These are phyloP conservation scores for Aplocera efformata DNA, from an alignment of 2,888 invertebrate species.

Conservation along the genomic window DNA sequence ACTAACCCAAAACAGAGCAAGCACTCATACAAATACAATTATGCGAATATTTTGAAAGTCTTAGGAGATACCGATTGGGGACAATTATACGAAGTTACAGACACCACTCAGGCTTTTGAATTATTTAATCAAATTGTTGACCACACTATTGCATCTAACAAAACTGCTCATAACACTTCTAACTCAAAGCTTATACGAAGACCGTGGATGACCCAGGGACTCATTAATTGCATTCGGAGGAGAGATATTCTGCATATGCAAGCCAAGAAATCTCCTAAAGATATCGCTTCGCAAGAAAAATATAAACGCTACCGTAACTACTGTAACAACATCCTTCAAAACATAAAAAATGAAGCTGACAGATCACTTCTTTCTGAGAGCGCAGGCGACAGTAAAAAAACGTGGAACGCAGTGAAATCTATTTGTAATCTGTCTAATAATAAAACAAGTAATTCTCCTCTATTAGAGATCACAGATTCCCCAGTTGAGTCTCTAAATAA, in stretches of 20 bases:
- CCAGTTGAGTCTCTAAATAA: background rate
- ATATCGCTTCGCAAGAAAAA: background rate
- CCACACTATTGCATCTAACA: background rate
- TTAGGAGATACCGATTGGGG: background rate
- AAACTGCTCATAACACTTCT: background rate
- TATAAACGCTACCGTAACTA: constrained; percentile 5
- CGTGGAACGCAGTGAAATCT: constrained; percentile 3
- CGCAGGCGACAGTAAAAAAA: constrained; percentile 3
- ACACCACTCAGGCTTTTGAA: background rate
- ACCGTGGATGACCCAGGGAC: constrained; percentile 4
- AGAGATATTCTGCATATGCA: constrained; percentile 1
- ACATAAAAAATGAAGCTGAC: constrained; percentile 3
- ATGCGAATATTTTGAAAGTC: background rate
- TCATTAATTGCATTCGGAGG: constrained; percentile 1
- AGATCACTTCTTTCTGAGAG: background rate
- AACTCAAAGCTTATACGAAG: background rate
- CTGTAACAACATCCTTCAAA: background rate
- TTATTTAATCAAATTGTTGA: background rate
- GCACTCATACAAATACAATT: background rate
- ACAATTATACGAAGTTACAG: background rate
- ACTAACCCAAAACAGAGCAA: background rate
- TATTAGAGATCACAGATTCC: background rate
- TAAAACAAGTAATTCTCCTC: background rate
- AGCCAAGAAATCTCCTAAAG: background rate
- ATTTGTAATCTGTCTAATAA: background rate